Percentiles rank a stretch among this genome's conserved stretches.
Evolutionary conservation across 1,140 invertebrate species (phyloP).

Genomic region (Oedothorax gibbosus): DNA sequence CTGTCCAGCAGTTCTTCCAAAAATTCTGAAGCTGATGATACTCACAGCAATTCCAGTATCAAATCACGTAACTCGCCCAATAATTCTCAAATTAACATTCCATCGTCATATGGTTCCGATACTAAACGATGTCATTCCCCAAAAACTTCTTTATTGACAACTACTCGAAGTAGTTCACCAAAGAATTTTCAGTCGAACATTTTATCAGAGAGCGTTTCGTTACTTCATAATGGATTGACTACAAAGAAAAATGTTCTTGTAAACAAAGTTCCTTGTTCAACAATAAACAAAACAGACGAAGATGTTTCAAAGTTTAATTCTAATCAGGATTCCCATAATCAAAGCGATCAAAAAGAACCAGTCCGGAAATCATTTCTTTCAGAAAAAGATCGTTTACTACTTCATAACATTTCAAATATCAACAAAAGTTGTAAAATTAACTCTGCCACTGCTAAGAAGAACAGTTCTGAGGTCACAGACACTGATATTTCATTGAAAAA

Average conservation of each 20-base stretch:
- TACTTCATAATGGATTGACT: neutral
- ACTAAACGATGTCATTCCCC: neutral
- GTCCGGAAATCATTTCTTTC: constrained; percentile 9
- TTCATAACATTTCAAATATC: constrained; percentile 17
- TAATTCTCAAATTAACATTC: neutral
- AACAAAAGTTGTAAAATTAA: constrained; percentile 4
- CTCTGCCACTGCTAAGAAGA: neutral
- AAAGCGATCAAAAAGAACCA: neutral
- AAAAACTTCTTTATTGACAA: constrained; percentile 33
- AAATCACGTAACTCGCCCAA: constrained; percentile 26
- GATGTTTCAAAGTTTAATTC: constrained; percentile 3
- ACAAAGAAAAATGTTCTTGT: neutral
- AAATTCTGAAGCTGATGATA: constrained; percentile 19
- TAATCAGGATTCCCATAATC: neutral
- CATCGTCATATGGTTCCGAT: neutral
- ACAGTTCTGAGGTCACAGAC: no score
- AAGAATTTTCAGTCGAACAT: constrained; percentile 8
- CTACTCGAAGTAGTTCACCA: constrained; percentile 7
- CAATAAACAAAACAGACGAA: constrained; percentile 13
- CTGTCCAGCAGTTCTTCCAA: constrained; percentile 35
- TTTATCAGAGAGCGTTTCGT: neutral
- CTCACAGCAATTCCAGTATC: neutral
- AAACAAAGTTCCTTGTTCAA: neutral
- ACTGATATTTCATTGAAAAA: neutral
- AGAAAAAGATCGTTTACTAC: constrained; percentile 12